Evolutionary conservation across 2,797 vertebrate species (phyloP).

Genomic region (Catharus ustulatus): DNA sequence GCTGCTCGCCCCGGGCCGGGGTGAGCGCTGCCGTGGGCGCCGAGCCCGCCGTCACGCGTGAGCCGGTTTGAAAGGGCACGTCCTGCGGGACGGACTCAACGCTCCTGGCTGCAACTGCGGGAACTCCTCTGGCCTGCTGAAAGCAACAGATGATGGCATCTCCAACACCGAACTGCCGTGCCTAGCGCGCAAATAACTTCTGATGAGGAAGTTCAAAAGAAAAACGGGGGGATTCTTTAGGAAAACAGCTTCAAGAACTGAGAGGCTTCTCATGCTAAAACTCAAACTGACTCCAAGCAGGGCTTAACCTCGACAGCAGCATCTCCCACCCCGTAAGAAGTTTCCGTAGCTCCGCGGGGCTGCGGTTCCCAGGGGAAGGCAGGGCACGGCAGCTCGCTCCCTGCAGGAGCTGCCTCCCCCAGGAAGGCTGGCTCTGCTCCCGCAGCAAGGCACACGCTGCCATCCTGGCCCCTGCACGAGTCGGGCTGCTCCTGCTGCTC

Average conservation of each 20-base stretch:
- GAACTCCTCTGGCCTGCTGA: neutral
- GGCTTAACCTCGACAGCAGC: neutral
- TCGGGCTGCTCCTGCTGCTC: accelerated
- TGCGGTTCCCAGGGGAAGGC: neutral
- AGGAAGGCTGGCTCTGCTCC: neutral
- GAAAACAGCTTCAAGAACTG: neutral
- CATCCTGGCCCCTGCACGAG: neutral
- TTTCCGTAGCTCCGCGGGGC: neutral
- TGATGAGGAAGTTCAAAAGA: neutral
- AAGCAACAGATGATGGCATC: neutral
- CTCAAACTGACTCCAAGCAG: neutral
- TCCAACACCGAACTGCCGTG: neutral
- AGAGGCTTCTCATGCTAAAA: neutral
- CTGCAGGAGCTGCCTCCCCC: neutral
- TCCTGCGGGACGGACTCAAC: neutral
- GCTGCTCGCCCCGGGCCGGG: neutral
- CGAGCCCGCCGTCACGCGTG: neutral
- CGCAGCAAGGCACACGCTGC: accelerated
- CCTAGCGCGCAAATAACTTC: neutral
- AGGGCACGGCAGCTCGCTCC: neutral
- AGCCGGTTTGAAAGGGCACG: neutral
- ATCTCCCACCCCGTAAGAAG: neutral
- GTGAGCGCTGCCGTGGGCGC: neutral
- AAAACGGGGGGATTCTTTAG: neutral
- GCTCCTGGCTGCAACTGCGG: neutral